Evolutionary conservation across 2,888 invertebrate genomes (phyloP), one percentile per base, ranked within the genome.

Genomic region (Ptychoptera albimana): DNA sequence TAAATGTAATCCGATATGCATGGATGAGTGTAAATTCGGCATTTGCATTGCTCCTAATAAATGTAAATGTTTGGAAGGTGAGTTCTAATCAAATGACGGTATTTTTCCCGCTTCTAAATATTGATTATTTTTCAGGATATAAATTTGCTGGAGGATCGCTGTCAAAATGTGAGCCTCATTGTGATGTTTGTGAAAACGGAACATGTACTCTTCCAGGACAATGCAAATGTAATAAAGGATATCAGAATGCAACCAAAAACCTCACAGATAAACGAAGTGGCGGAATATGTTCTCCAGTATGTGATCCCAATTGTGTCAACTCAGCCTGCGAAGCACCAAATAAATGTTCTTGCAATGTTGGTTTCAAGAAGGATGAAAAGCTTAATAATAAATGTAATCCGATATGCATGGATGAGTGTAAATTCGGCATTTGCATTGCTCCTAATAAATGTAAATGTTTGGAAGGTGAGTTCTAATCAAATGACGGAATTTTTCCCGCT

Each of bases 11-110:
- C 57, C 59, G 1, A 47, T 55, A 14, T 60, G 61, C 45, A 53
- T 56, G 12, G 57, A 60, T 44, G 51, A 51, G 14, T 67, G 67
- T 44, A 57, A 55, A 2, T 55, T 59, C 15, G 67, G 65, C 8
- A 60, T 53, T 42, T 53, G 51, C 1, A 45, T 44, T 31, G 48
- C 48, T 1, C 71, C 73, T 2, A 69, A 72, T 48, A 57, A 64
- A 1, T 77, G 77, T 55, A 60, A 59, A 16, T 77, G 77, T 52
- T 57, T 60, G n/a, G 51, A 59, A 6, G 73, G 73, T 15, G 7
- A 23, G 23, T 23, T 23, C 7, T 5, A 23, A 23, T 23, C 23
- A 5, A 5, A 23, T 7, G 7, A 5, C 23, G 7, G 7, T 23
- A 5, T n/a, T n/a, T n/a, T n/a, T n/a, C n/a, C n/a, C n/a, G 7